phyloP scores from a whole-genome alignment of 2,888 invertebrate genomes.

The Troilus luridus region DNA sequence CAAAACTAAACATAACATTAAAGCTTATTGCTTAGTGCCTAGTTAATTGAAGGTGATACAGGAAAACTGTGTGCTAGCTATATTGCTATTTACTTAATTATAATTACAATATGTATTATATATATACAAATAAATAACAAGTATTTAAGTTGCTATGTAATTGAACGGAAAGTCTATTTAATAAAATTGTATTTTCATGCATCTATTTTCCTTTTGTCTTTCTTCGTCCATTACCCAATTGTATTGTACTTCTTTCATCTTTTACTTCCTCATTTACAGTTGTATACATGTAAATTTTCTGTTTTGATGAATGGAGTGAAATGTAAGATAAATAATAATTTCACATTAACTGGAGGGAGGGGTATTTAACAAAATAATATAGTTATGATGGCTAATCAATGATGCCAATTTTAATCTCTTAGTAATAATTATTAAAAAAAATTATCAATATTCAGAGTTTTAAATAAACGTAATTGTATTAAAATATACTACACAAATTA shows the following conservation, averaged over 20 bases:
- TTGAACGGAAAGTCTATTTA: conserved; percentile 59
- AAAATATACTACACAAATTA: not conserved
- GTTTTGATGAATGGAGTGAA: conserved; percentile 21
- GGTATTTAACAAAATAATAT: not conserved
- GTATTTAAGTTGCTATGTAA: conserved; percentile 58
- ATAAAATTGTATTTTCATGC: conserved; percentile 60
- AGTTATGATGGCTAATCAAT: not conserved
- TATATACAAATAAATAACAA: conserved; percentile 55
- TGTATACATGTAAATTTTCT: not conserved
- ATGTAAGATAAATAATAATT: not conserved
- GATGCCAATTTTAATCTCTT: not conserved
- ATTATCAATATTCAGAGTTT: not conserved
- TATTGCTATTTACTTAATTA: conserved; percentile 51
- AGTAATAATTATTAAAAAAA: not conserved
- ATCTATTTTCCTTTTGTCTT: conserved; percentile 57
- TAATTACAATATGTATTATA: conserved; percentile 54
- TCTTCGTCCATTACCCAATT: conserved; percentile 48
- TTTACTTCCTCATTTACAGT: conserved; percentile 11
- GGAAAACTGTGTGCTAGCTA: conserved; percentile 59
- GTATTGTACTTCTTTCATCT: conserved; percentile 18
- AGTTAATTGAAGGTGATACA: conserved; percentile 54
- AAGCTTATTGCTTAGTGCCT: conserved; percentile 57
- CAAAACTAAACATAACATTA: conserved; percentile 45
- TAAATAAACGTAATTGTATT: not conserved
- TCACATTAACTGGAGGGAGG: not conserved